Percentiles rank a stretch among this genome's conserved stretches.
These are phyloP conservation scores for Drosophila ogumai DNA, from an alignment of 1,140 invertebrate species.

Conservation along the genomic window DNA sequence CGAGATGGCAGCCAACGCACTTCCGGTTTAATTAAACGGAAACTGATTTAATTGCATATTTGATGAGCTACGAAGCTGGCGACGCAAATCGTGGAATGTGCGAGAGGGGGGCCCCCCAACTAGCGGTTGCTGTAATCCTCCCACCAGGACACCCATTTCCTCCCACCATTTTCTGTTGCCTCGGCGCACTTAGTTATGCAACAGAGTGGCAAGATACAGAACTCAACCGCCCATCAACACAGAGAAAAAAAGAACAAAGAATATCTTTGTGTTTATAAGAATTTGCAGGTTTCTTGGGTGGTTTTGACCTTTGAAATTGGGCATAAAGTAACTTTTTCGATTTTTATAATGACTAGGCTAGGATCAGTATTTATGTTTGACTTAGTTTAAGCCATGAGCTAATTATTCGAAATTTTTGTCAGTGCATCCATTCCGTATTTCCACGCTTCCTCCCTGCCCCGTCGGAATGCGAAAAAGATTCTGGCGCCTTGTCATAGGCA, in stretches of 20 bases:
- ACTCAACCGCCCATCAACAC: slow-evolving; percentile 17
- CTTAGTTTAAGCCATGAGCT: too few species aligned
- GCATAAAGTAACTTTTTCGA: background rate
- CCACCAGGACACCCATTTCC: slow-evolving; percentile 10
- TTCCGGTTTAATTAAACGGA: slow-evolving; percentile 85
- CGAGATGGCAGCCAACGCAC: slow-evolving; percentile 71
- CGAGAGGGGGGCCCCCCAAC: slow-evolving; percentile 25
- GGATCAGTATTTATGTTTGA: background rate
- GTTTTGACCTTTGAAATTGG: background rate
- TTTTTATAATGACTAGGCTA: background rate
- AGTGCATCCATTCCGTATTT: background rate
- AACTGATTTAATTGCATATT: slow-evolving; percentile 85
- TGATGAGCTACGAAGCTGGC: slow-evolving; percentile 79
- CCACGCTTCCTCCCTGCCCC: background rate
- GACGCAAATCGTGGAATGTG: slow-evolving; percentile 63
- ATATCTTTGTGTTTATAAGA: too few species aligned
- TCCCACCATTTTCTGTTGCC: slow-evolving; percentile 27
- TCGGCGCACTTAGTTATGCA: slow-evolving; percentile 74
- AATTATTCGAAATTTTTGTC: background rate
- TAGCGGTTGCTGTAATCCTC: slow-evolving; percentile 48
- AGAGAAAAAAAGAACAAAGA: slow-evolving; percentile 5
- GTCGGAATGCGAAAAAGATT: slow-evolving; percentile 46
- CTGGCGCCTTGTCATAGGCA: slow-evolving; percentile 54
- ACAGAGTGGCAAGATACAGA: slow-evolving; percentile 61
- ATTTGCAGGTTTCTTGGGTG: background rate